These are phyloP conservation scores for Siderastrea siderea DNA, from an alignment of 92 coral and sea anemone species.

Conservation along the genomic window DNA sequence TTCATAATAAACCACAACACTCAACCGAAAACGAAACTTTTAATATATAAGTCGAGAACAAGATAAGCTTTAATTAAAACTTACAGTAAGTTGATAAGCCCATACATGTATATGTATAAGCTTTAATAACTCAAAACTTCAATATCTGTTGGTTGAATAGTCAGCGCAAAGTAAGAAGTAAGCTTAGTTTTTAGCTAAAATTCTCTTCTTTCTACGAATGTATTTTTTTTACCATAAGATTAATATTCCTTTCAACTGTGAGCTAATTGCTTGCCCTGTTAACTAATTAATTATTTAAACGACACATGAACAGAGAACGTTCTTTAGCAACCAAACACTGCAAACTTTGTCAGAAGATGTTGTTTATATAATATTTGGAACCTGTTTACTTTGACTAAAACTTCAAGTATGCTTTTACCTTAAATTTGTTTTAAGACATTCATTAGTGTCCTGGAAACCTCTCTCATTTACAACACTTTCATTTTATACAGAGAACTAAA, in stretches of 20 bases:
- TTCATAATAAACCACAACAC: too few relatives aligned
- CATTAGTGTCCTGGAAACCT: neutral
- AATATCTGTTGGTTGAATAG: too few relatives aligned
- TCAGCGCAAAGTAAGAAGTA: too few relatives aligned
- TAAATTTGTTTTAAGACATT: neutral
- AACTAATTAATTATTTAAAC: constrained; percentile 60
- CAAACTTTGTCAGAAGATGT: constrained; percentile 33
- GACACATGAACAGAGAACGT: constrained; percentile 11
- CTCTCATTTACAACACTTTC: neutral
- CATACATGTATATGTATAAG: too few relatives aligned
- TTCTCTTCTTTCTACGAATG: too few relatives aligned
- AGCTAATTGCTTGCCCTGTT: neutral
- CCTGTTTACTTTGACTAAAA: constrained; percentile 35
- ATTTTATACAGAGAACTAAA: too few relatives aligned
- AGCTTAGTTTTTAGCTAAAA: too few relatives aligned
- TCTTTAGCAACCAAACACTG: constrained; percentile 77
- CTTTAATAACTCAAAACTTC: too few relatives aligned
- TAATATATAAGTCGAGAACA: neutral
- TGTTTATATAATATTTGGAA: constrained; percentile 15
- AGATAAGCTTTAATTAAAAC: too few relatives aligned
- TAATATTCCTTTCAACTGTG: neutral
- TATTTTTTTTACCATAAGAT: neutral
- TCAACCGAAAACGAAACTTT: neutral
- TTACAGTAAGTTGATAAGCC: too few relatives aligned
- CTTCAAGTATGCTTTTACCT: constrained; percentile 13